Conservation (phyloP, 1,140 invertebrate genomes). For the Matsumurasca onukii region DNA sequence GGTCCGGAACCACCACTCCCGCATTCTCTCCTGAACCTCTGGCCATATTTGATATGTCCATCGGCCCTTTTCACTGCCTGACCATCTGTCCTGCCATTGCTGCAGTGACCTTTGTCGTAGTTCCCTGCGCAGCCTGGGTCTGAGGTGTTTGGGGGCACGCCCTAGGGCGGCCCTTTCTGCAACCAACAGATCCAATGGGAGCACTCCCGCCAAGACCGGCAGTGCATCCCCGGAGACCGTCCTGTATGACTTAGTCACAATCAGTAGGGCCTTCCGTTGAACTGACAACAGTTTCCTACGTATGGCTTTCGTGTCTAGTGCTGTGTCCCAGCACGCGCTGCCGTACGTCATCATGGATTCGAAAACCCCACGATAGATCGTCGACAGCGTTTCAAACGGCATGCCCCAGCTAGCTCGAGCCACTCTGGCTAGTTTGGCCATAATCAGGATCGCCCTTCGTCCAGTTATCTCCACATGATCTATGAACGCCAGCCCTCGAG, state of each 20-base stretch:
- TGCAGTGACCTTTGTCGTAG: not conserved
- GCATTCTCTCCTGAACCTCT: not conserved
- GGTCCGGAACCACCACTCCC: not conserved
- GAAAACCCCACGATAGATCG: conserved; percentile 8
- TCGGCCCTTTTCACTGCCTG: not conserved
- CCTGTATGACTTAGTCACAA: conserved; percentile 20
- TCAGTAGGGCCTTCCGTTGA: conserved; percentile 24
- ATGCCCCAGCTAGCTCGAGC: not conserved
- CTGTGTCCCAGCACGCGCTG: not conserved
- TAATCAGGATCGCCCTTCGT: not conserved
- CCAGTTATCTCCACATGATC: too few species aligned
- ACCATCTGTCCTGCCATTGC: not conserved
- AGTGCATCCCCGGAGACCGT: conserved; percentile 23
- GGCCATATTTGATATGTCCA: not conserved
- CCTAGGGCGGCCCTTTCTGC: not conserved
- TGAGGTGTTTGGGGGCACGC: not conserved
- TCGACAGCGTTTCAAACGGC: not conserved
- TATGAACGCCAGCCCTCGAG: too few species aligned
- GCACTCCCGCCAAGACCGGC: not conserved
- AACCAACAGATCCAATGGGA: not conserved
- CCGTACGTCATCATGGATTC: conserved; percentile 11
- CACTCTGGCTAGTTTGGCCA: not conserved
- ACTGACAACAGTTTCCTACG: not conserved
- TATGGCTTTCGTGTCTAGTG: not conserved
- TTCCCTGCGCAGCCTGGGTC: not conserved